Evolutionary conservation across 2,888 invertebrate genomes (phyloP).

Genomic region (Polietes domitor): DNA sequence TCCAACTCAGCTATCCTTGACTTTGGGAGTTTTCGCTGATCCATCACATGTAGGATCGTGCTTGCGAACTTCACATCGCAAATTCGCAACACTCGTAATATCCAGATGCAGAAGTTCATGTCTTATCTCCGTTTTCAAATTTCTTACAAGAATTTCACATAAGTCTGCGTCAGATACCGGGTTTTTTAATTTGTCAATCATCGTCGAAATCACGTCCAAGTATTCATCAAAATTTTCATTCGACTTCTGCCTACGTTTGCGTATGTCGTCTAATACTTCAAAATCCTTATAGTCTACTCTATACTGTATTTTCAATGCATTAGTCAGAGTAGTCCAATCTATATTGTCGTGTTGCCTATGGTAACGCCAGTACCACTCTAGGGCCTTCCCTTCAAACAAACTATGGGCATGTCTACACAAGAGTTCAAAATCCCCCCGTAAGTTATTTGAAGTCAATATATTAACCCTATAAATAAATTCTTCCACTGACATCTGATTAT

Average conservation of each 20-base stretch:
- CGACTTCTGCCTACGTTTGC: too few relatives aligned
- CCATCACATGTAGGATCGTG: too few relatives aligned
- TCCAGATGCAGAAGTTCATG: not conserved
- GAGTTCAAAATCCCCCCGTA: not conserved
- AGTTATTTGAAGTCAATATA: constrained; percentile 8
- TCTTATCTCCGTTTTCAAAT: not conserved
- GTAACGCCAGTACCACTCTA: constrained; percentile 26
- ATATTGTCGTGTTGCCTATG: not conserved
- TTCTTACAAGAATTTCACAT: not conserved
- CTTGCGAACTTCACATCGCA: not conserved
- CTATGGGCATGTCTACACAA: constrained; percentile 12
- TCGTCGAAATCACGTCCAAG: too few relatives aligned
- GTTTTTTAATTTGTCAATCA: not conserved
- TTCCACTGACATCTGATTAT: constrained; percentile 45
- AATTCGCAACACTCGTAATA: not conserved
- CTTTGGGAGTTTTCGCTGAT: too few relatives aligned
- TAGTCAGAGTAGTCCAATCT: not conserved
- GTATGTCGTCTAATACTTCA: constrained; percentile 17
- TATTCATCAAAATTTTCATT: constrained; percentile 28
- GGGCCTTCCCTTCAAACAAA: too few relatives aligned
- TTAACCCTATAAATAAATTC: constrained; percentile 37
- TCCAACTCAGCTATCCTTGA: too few relatives aligned
- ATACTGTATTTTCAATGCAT: not conserved
- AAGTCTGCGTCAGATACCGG: not conserved
- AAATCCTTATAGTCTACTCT: constrained; percentile 12